Base-by-base conservation (phyloP, 2,888 invertebrate genomes). In the Morpho helenor region DNA sequence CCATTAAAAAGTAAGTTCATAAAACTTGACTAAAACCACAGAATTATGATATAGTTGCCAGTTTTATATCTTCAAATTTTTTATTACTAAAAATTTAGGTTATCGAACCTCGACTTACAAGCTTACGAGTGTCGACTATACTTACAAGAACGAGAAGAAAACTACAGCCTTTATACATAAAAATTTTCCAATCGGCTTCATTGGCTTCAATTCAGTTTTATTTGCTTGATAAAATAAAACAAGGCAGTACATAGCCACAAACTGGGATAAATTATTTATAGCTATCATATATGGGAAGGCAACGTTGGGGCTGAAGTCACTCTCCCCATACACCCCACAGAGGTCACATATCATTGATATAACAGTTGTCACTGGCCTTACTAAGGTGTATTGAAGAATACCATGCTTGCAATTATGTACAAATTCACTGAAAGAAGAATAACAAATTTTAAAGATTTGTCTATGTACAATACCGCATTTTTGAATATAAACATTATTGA, bases 121-220 rank as follows among this genome's bases (percentile, higher is more conserved):
- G n/a, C n/a, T n/a, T n/a, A n/a, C n/a, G n/a, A n/a, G n/a, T n/a
- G n/a, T n/a, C n/a, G n/a, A n/a, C n/a, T 53, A 51, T 68, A 94
- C 97, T 95, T 93, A 98, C 98, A 98, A 98, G 88, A 99, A 99
- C 50, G 98, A 98, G 81, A 98, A 97, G 91, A 99, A 99, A 31
- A 99, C 98, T 56, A 99, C 98, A 67, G 98, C 97, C 90, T 99
- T 99, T 70, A 99, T 98, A 83, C 98, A 98, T 55, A 99, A 91
- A 88, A 99, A 98, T 86, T 99, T 99, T 50, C 97, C 96, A 66
- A 99, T 92, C 0, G 99, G 99, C 76, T 95, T 95, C 96, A 99
- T 97, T 6, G 98, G 98, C 69, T 94, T 93, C 50, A 99, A 85
- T 80, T 98, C 97, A 57, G 95, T 93, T 72, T 94, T 93, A 79